Conservation (phyloP, 1,140 invertebrate species). For the Belonocnema kinseyi region DNA sequence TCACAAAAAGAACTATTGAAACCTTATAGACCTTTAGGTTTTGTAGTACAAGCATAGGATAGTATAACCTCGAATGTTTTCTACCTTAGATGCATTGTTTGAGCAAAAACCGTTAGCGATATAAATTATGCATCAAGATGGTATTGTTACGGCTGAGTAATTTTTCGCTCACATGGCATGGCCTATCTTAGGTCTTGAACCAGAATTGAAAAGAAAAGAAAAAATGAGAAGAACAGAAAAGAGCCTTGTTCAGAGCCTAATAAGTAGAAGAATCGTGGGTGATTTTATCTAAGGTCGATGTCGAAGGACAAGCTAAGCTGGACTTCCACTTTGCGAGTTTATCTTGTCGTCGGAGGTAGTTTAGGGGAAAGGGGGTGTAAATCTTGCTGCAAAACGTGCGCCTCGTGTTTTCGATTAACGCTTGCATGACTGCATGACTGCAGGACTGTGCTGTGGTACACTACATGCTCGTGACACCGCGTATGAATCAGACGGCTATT, state of each 20-base stretch:
- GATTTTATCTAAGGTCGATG: conserved; percentile 45
- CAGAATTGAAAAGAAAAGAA: too few relatives aligned
- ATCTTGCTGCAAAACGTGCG: conserved; percentile 45
- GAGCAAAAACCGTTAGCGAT: too few relatives aligned
- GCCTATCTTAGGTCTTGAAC: too few relatives aligned
- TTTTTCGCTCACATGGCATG: not conserved
- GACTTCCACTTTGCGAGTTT: conserved; percentile 44
- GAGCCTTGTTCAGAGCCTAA: not conserved
- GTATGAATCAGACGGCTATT: conserved; percentile 65
- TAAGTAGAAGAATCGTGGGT: not conserved
- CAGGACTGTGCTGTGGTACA: conserved; percentile 48
- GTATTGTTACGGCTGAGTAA: not conserved
- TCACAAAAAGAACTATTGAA: too few relatives aligned
- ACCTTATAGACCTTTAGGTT: too few relatives aligned
- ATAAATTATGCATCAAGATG: not conserved
- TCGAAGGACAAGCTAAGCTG: conserved; percentile 53
- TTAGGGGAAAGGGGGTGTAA: conserved; percentile 25
- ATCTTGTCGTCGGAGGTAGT: conserved; percentile 1
- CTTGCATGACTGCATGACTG: conserved; percentile 37
- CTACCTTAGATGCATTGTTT: too few relatives aligned
- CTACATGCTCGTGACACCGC: conserved; percentile 57
- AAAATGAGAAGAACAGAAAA: not conserved
- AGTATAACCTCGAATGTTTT: too few relatives aligned
- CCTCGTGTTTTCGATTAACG: conserved; percentile 58
- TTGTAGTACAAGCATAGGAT: too few relatives aligned